A percentile compares a stretch with the other conserved stretches of the same genome.
phyloP scores from a whole-genome alignment of 2,888 invertebrate genomes.

The Ernsta delagoae region DNA sequence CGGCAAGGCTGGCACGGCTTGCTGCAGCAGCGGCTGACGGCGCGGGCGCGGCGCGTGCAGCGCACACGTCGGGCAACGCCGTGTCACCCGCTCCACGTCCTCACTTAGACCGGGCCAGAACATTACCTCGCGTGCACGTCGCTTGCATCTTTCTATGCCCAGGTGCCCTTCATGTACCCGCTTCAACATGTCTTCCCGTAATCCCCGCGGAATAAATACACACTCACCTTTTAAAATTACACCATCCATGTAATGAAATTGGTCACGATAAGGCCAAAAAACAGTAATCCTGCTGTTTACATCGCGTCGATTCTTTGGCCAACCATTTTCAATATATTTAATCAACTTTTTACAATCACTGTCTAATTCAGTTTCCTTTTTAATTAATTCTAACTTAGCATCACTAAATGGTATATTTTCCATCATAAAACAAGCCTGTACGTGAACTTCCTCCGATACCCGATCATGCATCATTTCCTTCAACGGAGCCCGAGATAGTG shows the following conservation, averaged over 20 bases:
- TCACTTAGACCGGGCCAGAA: slow-evolving; percentile 48
- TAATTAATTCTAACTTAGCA: slow-evolving; percentile 37
- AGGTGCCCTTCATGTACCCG: slow-evolving; percentile 49
- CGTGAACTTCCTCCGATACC: slow-evolving; percentile 33
- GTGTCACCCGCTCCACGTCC: slow-evolving; percentile 44
- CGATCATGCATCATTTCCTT: slow-evolving; percentile 38
- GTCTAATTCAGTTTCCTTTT: slow-evolving; percentile 37
- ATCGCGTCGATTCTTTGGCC: slow-evolving; percentile 45
- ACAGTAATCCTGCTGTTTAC: slow-evolving; percentile 5
- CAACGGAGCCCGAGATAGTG: slow-evolving; percentile 44
- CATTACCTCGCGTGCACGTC: slow-evolving; percentile 48
- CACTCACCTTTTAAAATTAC: slow-evolving; percentile 44
- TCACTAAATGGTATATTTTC: slow-evolving; percentile 39
- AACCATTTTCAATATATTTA: slow-evolving; percentile 42
- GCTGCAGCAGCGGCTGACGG: slow-evolving; percentile 28
- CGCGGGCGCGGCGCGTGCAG: slow-evolving; percentile 36
- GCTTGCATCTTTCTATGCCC: slow-evolving; percentile 47
- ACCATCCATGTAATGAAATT: slow-evolving; percentile 41
- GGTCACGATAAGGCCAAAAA: slow-evolving; percentile 39
- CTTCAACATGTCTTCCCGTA: slow-evolving; percentile 43
- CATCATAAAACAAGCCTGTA: slow-evolving; percentile 41
- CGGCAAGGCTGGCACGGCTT: slow-evolving; percentile 9
- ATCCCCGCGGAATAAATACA: slow-evolving; percentile 43
- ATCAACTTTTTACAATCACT: slow-evolving; percentile 35
- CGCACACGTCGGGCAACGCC: slow-evolving; percentile 42